Evolutionary conservation across 2,888 invertebrate genomes (phyloP), one percentile per base, ranked within the genome.

Genomic region (Pandemis cinnamomeana): DNA sequence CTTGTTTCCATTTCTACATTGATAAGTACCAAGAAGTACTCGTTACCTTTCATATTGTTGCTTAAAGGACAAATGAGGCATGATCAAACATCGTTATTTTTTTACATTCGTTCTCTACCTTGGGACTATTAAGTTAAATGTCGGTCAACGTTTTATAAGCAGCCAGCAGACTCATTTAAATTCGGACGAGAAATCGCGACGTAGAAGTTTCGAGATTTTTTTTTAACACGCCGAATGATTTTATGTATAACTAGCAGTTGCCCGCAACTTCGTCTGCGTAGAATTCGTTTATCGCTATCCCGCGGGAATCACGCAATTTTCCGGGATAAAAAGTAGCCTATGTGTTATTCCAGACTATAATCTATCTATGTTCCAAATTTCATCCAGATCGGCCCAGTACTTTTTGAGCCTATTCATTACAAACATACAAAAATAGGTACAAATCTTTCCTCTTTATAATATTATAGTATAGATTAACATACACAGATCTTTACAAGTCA

Each of bases 1-100:
- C 91, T 93, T 92, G 91, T 86, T 89, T 88, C 83, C 88, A 88
- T 89, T 91, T 85, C 86, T 87, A 82, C 81, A 86, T 89, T 88
- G 87, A 87, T 89, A 89, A 87, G 66, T 73, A 70, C 66, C 66
- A 69, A 70, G 64, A 73, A 66, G 44, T 66, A 61, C 86, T 83
- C 83, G 81, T 78, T 80, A 82, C 84, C 84, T 87, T 90, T 87
- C 86, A 70, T 67, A 64, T 55, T 58, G 55, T 67, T 58, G 84
- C 84, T 84, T 82, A 78, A 81, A 82, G 82, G 82, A 83, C 84
- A 83, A 85, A 81, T 82, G 82, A 27, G 44, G 5, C 44, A 64
- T 48, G 27, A 48, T 63, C 41, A 58, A 46, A 63, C 42, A 48
- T 68, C 36, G 41, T 71, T 10, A 58, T 67, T 42, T 51, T 36